These are phyloP conservation scores for Polymixis flavicincta DNA, from an alignment of 2,888 invertebrate genomes.

Conservation along the genomic window DNA sequence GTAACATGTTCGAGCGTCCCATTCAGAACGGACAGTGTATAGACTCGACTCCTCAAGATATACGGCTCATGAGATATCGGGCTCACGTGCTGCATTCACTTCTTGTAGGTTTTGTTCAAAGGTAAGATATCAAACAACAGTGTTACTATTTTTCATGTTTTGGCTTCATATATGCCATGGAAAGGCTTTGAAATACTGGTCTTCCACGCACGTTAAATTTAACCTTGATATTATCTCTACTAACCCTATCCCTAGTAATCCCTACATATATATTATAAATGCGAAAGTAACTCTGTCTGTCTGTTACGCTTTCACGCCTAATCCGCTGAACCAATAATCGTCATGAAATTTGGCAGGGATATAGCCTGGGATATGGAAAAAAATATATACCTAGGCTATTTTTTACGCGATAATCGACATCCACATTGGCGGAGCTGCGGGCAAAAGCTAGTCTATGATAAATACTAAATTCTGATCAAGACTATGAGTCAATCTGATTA, in stretches of 20 bases:
- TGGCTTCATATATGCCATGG: background rate
- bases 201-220: background rate
- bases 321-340: too few relatives aligned
- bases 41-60: slow-evolving; percentile 98
- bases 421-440: too few relatives aligned
- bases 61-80: slow-evolving; percentile 97
- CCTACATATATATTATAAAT: too few relatives aligned
- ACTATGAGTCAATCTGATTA: background rate
- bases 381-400: too few relatives aligned
- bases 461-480: background rate
- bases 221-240: background rate
- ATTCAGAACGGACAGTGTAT: slow-evolving; percentile 99
- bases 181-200: background rate
- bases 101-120: slow-evolving; percentile 98
- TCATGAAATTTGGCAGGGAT: too few relatives aligned
- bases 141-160: background rate
- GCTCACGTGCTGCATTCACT: slow-evolving; percentile 99
- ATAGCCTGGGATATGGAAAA: too few relatives aligned
- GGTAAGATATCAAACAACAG: slow-evolving; percentile 82
- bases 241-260: too few relatives aligned
- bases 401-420: too few relatives aligned
- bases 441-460: background rate
- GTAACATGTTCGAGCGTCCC: slow-evolving; percentile 99
- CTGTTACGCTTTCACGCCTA: too few relatives aligned
- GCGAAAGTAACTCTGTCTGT: too few relatives aligned